Evolutionary conservation across 2,113 vertebrate species (phyloP).

Genomic region (Nibea albiflora): DNA sequence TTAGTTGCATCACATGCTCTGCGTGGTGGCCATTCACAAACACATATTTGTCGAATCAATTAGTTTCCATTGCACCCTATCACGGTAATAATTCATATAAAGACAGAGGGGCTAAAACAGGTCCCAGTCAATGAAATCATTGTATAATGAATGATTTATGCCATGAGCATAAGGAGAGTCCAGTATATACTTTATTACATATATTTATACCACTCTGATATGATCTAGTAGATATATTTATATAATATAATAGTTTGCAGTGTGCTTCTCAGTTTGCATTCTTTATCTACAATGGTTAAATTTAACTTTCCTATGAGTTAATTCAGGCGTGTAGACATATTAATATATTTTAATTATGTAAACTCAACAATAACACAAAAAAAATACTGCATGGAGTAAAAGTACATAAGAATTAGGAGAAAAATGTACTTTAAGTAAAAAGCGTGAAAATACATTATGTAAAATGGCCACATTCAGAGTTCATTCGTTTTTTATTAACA

Average conservation of each 20-base stretch:
- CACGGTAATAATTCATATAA: slow-evolving; percentile 14
- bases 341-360: background rate
- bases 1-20: slow-evolving; percentile 73
- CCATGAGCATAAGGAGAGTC: background rate
- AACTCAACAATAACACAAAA: background rate
- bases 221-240: background rate
- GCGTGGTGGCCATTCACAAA: slow-evolving; percentile 51
- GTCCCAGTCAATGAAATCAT: background rate
- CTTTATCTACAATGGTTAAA: background rate
- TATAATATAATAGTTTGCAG: background rate
- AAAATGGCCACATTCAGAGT: background rate
- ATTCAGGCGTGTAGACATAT: background rate
- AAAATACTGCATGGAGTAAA: background rate
- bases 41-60: slow-evolving; percentile 53
- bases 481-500: too few species aligned
- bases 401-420: background rate
- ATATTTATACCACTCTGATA: background rate
- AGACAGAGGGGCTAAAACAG: background rate
- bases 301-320: background rate
- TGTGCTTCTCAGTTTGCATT: background rate
- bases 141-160: background rate
- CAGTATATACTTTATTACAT: too few species aligned
- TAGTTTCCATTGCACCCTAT: slow-evolving; percentile 20
- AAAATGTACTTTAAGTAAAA: background rate
- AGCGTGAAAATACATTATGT: background rate